Evolutionary conservation across 2,888 invertebrate species (phyloP).

Genomic region (Lamellibrachia columna): DNA sequence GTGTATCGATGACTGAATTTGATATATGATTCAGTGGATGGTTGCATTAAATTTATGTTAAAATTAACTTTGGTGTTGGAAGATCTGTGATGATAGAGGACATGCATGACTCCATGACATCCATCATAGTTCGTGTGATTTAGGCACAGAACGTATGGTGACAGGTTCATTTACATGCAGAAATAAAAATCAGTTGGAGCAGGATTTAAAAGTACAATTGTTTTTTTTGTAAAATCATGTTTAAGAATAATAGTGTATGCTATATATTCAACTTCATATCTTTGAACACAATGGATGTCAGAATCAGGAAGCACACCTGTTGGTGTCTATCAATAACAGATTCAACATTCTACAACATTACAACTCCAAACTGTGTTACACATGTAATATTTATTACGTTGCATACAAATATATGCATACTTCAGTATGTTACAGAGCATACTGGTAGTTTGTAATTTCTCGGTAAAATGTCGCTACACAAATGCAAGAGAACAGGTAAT

Average conservation of each 20-base stretch:
- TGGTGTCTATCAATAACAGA: no score
- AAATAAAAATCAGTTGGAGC: no score
- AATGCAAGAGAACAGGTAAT: neutral
- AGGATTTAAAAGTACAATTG: no score
- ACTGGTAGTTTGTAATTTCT: neutral
- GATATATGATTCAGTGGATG: neutral
- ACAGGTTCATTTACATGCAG: no score
- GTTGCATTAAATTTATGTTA: constrained; percentile 4
- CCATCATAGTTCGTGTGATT: no score
- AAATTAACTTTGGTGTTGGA: neutral
- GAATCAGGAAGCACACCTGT: no score
- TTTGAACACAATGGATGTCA: no score
- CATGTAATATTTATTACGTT: constrained; percentile 6
- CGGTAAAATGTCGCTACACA: neutral
- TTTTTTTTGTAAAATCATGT: no score
- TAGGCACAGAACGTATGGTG: no score
- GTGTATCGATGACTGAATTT: neutral
- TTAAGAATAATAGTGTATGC: no score
- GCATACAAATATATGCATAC: constrained; percentile 8
- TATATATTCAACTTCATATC: no score
- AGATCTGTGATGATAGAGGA: neutral
- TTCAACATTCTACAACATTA: neutral
- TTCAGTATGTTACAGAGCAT: neutral
- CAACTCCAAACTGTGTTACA: neutral
- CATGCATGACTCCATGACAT: no score